These are phyloP conservation scores for Melanotaenia trifasciata DNA, from an alignment of 2,797 vertebrate species.

Conservation along the genomic window DNA sequence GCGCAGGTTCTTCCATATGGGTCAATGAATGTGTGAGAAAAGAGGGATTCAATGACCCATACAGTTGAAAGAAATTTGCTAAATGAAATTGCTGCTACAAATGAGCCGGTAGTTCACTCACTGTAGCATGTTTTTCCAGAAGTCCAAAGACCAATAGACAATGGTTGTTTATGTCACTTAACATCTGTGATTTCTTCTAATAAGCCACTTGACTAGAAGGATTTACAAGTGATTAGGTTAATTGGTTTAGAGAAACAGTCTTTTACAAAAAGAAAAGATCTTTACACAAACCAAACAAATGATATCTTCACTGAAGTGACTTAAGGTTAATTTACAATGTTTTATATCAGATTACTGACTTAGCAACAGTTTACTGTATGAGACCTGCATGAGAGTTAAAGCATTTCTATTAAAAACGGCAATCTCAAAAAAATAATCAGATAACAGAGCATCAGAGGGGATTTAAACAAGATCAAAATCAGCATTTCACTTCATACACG, in stretches of 20 bases:
- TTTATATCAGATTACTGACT: neutral
- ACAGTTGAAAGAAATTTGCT: slow-evolving; percentile 38
- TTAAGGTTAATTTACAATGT: neutral
- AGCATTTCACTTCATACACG: slow-evolving; percentile 1
- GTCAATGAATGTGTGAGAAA: slow-evolving; percentile 49
- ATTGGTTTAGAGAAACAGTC: slow-evolving; percentile 41
- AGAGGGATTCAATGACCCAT: slow-evolving; percentile 58
- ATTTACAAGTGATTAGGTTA: slow-evolving; percentile 52
- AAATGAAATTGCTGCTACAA: slow-evolving; percentile 27
- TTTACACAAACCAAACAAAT: neutral
- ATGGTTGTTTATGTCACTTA: slow-evolving; percentile 44
- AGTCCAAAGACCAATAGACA: slow-evolving; percentile 29
- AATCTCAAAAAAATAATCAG: neutral
- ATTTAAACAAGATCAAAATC: neutral
- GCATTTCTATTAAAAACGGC: neutral
- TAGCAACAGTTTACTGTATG: neutral
- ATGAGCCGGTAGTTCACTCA: slow-evolving; percentile 35
- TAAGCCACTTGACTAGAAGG: slow-evolving; percentile 72
- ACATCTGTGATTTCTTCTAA: slow-evolving; percentile 54
- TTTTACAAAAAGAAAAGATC: neutral
- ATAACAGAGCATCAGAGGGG: neutral
- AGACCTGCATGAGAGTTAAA: neutral
- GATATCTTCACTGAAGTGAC: neutral
- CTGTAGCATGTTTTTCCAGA: slow-evolving; percentile 36
- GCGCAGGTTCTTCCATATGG: slow-evolving; percentile 33